A percentile compares a stretch with the other conserved stretches of the same genome.
Evolutionary conservation across 2,797 vertebrate species (phyloP).

Genomic region (Myripristis murdjan): DNA sequence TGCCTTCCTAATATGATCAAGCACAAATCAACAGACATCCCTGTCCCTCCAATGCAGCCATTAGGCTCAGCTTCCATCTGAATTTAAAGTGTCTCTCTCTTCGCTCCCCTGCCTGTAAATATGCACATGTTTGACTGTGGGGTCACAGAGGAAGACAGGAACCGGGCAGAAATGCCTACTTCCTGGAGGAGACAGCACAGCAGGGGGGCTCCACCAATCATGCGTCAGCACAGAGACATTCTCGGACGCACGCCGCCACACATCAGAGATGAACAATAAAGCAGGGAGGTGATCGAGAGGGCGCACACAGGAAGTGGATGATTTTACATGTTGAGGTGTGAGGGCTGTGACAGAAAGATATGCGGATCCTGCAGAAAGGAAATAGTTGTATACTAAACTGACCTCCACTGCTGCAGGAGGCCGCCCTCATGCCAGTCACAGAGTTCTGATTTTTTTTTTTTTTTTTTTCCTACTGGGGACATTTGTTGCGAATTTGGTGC

Average conservation of each 20-base stretch:
- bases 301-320: constrained; percentile 74
- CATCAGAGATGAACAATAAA: constrained; percentile 81
- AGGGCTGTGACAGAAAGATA: constrained; percentile 62
- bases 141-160: constrained; percentile 75
- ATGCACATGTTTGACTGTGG: constrained; percentile 85
- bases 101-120: constrained; percentile 74
- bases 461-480: constrained; percentile 17
- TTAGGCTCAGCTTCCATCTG: constrained; percentile 75
- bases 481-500: not conserved
- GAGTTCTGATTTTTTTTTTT: constrained; percentile 55
- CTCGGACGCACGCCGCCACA: constrained; percentile 71
- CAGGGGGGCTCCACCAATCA: constrained; percentile 69
- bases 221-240: constrained; percentile 69
- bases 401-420: constrained; percentile 53
- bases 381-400: constrained; percentile 62
- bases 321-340: constrained; percentile 68
- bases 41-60: constrained; percentile 80
- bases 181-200: constrained; percentile 66
- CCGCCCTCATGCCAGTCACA: constrained; percentile 15
- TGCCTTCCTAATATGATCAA: constrained; percentile 65
- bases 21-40: constrained; percentile 78
- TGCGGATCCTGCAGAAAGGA: constrained; percentile 72
- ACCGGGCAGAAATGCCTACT: constrained; percentile 70
- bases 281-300: constrained; percentile 66
- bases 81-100: constrained; percentile 73